These are phyloP conservation scores for Scaptomyza pallida DNA, from an alignment of 1,140 invertebrate species.

Conservation along the genomic window DNA sequence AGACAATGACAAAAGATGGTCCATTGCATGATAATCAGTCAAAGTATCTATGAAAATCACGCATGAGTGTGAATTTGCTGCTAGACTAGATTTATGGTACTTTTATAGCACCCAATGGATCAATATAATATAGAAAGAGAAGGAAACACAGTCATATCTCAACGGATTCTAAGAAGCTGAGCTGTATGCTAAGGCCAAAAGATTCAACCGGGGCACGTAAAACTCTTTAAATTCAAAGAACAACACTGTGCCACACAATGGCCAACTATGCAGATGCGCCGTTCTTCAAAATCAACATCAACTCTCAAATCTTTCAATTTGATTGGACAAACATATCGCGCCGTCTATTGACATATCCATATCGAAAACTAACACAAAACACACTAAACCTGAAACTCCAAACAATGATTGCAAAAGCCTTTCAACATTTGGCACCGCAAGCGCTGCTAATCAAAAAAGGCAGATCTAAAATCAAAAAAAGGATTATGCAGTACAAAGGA, in stretches of 20 bases:
- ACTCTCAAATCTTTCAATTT: slow-evolving; percentile 33
- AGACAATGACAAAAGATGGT: background rate
- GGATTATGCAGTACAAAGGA: slow-evolving; percentile 36
- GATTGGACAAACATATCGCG: slow-evolving; percentile 30
- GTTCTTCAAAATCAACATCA: slow-evolving; percentile 5
- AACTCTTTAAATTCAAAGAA: slow-evolving; percentile 31
- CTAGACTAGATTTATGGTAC: slow-evolving; percentile 50
- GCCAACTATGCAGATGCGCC: slow-evolving; percentile 50
- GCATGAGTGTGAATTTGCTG: slow-evolving; percentile 62
- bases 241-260: slow-evolving; percentile 11
- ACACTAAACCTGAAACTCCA: slow-evolving; percentile 5
- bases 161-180: slow-evolving; percentile 21
- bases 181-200: slow-evolving; percentile 49
- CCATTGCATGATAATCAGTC: slow-evolving; percentile 59
- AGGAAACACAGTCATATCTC: background rate
- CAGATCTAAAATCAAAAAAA: slow-evolving; percentile 35
- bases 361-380: slow-evolving; percentile 42
- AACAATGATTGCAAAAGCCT: slow-evolving; percentile 10
- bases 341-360: slow-evolving; percentile 46
- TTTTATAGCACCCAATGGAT: slow-evolving; percentile 38
- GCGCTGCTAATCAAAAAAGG: slow-evolving; percentile 41
- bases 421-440: slow-evolving; percentile 20
- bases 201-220: slow-evolving; percentile 50
- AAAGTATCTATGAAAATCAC: slow-evolving; percentile 44
- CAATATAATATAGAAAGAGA: slow-evolving; percentile 39